Evolutionary conservation across 2,888 invertebrate species (phyloP), one percentile per base, ranked within the genome.

Genomic region (Cataglyphis altisquamis): DNA sequence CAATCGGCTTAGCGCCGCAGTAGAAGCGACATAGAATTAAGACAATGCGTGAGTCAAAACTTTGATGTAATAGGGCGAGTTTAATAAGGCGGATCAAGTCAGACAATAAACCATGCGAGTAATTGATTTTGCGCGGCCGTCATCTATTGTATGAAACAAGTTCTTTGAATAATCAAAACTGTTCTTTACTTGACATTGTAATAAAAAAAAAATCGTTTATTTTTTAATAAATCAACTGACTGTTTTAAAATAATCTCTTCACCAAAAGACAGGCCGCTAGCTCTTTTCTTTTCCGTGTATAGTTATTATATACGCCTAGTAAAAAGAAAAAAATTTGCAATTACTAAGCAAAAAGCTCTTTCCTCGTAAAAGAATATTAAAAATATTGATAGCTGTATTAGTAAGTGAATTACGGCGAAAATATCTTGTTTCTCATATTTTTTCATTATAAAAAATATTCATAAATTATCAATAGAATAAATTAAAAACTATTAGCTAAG

Each of bases 11-110:
- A 68, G 62, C 41, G 60, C 62, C 62, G 55, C 55, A 60, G 70
- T 78, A 70, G 78, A 60, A 45, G 32, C 15, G 78, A 70, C 45
- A 70, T 60, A 60, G 70, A 78, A 70, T 55, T 57, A 36, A 70
- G 72, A 78, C 70, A 78, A 70, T 81, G 81, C 74, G 29, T 81
- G 74, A 52, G 63, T 74, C 63, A 64, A 72, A 74, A 81, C 62
- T 81, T 74, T 15, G 36, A 25, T 55, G 39, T 52, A 63, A 81
- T 64, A 64, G 39, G 52, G 21, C 32, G 60, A 78, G 70, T 60
- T 70, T 70, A 70, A 78, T 78, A 72, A 36, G 70, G 25, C 32
- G 45, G 70, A 78, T 78, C 70, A 52, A 48, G 45, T 18, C 32
- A 12, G 70, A 10, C 36, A 60, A 70, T 78, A 78, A 78, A 48